Base-by-base conservation (phyloP, 2,888 invertebrate genomes). In the Brachynemurus nebulosus region DNA sequence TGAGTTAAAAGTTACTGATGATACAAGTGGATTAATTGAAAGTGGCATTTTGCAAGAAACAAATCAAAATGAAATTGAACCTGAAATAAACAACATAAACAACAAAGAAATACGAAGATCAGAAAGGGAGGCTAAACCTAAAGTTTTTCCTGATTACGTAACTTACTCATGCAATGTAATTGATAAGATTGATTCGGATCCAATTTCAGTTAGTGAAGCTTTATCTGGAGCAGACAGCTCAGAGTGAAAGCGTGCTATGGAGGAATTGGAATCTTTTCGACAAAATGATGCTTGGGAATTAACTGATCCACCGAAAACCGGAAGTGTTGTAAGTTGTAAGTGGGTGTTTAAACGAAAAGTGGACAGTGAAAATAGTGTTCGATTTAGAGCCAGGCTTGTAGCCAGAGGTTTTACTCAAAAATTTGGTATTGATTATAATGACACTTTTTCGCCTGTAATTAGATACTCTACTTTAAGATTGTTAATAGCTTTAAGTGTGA, bases 381-480 rank as follows among this genome's bases (percentile, higher is more conserved):
- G 35, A 7, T 35, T 3, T 7, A 14, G 35, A 16, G 35, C 4
- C 3, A 35, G 35, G 16, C 12, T 35, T 3, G 35, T 35, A 35
- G 35, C 35, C 6, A 35, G 17, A 5, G 27, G 27, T n/a, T 27
- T 27, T 25, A 37, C 11, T 16, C 44, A 47, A 27, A 45, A 47
- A 45, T 27, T 27, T 6, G 46, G 46, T 1, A 18, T 46, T 39
- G 44, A 47, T 21, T 47, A 45, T 40, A 12, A 9, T 25, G 42
- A 43, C 6, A 33, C 27, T 18, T 46, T 30, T 35, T 21, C 40
- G 11, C 46, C 46, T 8, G 48, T 41, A 12, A 41, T 46, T 23
- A 30, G 43, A 34, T 42, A 46, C 23, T 46, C 46, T 21, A 48
- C 44, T 5, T 35, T 48, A 5, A 46, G 48, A 44, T 21, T 48